phyloP scores from a whole-genome alignment of 2,888 invertebrate genomes.

The Thymelicus acteon region DNA sequence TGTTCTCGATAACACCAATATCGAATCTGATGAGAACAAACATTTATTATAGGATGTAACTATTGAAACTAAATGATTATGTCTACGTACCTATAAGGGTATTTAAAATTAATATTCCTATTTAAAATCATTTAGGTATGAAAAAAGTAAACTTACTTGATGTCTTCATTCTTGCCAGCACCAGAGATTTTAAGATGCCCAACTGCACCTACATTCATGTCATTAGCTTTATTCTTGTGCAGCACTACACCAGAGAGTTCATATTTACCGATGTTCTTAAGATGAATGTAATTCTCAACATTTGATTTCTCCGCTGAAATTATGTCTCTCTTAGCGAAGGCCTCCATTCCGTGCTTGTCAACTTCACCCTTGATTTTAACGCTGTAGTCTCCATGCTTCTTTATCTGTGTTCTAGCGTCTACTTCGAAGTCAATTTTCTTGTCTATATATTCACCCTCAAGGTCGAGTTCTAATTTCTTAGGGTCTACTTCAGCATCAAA shows the following conservation, averaged over 20 bases:
- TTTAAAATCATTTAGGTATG: too few species aligned
- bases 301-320: slow-evolving; percentile 85
- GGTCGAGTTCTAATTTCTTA: slow-evolving; percentile 83
- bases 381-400: slow-evolving; percentile 73
- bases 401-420: slow-evolving; percentile 77
- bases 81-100: too few species aligned
- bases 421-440: slow-evolving; percentile 86
- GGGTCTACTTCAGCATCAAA: slow-evolving; percentile 84
- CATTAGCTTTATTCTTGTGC: slow-evolving; percentile 82
- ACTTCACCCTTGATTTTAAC: slow-evolving; percentile 60
- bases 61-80: too few species aligned
- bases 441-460: slow-evolving; percentile 84
- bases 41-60: neutral
- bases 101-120: too few species aligned
- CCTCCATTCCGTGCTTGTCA: slow-evolving; percentile 69
- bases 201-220: slow-evolving; percentile 83
- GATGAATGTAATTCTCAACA: slow-evolving; percentile 83
- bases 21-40: slow-evolving; percentile 65
- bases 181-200: slow-evolving; percentile 80
- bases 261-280: slow-evolving; percentile 86
- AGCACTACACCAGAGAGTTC: slow-evolving; percentile 85
- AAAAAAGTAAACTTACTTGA: slow-evolving; percentile 75
- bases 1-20: slow-evolving; percentile 71
- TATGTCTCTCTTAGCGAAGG: slow-evolving; percentile 84
- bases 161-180: slow-evolving; percentile 81